These are phyloP conservation scores for Catharus minimus DNA, from an alignment of 2,113 vertebrate genomes.

Conservation along the genomic window DNA sequence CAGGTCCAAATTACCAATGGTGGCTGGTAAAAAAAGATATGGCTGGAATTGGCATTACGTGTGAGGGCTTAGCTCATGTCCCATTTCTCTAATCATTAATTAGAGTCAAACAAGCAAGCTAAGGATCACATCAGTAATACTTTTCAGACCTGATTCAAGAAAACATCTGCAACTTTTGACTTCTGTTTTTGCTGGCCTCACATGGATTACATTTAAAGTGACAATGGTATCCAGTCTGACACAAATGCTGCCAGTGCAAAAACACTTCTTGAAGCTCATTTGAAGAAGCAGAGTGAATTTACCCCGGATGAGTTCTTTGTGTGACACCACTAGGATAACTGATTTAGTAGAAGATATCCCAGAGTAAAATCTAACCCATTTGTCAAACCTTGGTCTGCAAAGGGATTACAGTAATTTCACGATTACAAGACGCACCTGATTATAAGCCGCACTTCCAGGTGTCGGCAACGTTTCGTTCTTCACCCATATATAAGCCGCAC, in stretches of 20 bases:
- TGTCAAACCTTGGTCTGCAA: fast-evolving
- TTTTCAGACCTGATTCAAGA: neutral
- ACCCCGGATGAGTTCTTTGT: neutral
- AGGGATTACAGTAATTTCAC: neutral
- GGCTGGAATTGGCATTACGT: neutral
- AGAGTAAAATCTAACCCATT: neutral
- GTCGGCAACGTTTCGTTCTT: too few species aligned
- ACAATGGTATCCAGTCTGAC: neutral
- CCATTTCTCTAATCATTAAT: neutral
- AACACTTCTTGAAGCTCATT: neutral
- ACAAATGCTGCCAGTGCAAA: neutral
- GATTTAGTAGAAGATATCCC: neutral
- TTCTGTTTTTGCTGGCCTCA: neutral
- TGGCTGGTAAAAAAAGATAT: neutral
- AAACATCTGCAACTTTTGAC: neutral
- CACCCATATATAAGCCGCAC: too few species aligned
- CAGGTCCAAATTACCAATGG: neutral
- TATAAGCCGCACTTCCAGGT: too few species aligned
- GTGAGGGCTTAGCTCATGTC: neutral
- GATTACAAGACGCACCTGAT: too few species aligned
- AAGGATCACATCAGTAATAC: neutral
- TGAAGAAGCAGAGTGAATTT: neutral
- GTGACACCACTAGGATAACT: neutral
- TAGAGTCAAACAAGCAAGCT: neutral
- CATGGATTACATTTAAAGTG: neutral